Evolutionary conservation across 30 jellyfish, hydroid and myxozoan genomes (phyloP).

Genomic region (Nemopilema nomurai): DNA sequence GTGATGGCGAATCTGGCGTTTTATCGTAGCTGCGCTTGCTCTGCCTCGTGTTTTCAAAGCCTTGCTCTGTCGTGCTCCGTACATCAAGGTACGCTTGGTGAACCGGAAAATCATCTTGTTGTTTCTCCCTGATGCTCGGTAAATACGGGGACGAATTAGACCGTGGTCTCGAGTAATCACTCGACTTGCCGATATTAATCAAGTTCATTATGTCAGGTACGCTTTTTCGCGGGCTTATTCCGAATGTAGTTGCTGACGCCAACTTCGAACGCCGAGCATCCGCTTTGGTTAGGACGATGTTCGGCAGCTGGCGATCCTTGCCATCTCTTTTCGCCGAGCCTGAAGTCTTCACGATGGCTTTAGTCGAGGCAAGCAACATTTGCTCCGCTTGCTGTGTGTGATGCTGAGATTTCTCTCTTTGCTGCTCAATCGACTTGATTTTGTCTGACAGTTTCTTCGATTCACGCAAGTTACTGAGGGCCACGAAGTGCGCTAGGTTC

Average conservation of each 20-base stretch:
- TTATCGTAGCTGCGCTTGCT: neutral
- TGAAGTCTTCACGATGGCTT: neutral
- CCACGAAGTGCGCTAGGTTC: neutral
- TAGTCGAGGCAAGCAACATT: neutral
- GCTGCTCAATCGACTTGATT: neutral
- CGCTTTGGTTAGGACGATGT: slow-evolving; percentile 13
- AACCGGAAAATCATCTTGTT: neutral
- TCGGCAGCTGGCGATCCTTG: neutral
- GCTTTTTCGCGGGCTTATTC: neutral
- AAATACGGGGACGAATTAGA: neutral
- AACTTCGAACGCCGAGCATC: slow-evolving; percentile 4
- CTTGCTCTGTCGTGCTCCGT: neutral
- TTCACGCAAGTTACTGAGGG: slow-evolving; percentile 13
- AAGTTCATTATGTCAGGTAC: neutral
- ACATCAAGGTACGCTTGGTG: neutral
- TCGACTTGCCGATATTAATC: neutral
- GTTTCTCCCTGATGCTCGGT: neutral
- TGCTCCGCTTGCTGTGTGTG: neutral
- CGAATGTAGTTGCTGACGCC: neutral
- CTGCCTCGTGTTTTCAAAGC: neutral
- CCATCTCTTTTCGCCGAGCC: neutral
- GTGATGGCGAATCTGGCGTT: neutral
- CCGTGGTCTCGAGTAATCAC: neutral
- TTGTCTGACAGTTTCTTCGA: slow-evolving; percentile 9
- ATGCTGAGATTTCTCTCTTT: neutral